These are phyloP conservation scores for Andrena camellia DNA, from an alignment of 2,888 invertebrate genomes.

Conservation along the genomic window DNA sequence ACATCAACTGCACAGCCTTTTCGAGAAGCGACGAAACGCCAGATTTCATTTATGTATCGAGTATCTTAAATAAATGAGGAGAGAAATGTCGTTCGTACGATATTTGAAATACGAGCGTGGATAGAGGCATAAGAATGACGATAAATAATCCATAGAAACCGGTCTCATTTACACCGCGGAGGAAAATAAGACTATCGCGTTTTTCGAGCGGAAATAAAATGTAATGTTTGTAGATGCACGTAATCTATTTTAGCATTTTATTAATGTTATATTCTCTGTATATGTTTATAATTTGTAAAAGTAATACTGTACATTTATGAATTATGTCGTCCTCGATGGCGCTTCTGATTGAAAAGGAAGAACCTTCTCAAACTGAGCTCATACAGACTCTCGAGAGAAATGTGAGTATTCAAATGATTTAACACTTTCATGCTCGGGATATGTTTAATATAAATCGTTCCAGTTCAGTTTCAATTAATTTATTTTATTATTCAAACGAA, in stretches of 20 bases:
- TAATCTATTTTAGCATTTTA: slow-evolving; percentile 37
- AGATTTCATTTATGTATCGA: slow-evolving; percentile 74
- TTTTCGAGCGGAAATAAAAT: slow-evolving; percentile 20
- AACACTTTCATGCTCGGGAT: slow-evolving; percentile 31
- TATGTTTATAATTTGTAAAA: slow-evolving; percentile 38
- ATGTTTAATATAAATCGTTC: slow-evolving; percentile 5
- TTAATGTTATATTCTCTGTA: slow-evolving; percentile 25
- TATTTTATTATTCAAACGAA: slow-evolving; percentile 4
- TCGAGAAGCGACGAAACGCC: slow-evolving; percentile 55
- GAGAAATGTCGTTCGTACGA: slow-evolving; percentile 73
- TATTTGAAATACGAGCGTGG: slow-evolving; percentile 49
- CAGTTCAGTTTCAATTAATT: slow-evolving; percentile 15
- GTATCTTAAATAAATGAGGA: slow-evolving; percentile 68
- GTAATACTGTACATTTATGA: slow-evolving; percentile 17
- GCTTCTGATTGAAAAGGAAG: slow-evolving; percentile 49
- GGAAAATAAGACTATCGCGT: slow-evolving; percentile 48
- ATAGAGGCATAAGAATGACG: slow-evolving; percentile 20
- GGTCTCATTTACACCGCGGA: slow-evolving; percentile 36
- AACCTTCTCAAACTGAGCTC: slow-evolving; percentile 59
- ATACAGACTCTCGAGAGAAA: slow-evolving; percentile 75
- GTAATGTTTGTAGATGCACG: slow-evolving; percentile 26
- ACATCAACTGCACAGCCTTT: slow-evolving; percentile 31
- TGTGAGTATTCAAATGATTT: slow-evolving; percentile 64
- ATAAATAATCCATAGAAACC: slow-evolving; percentile 51
- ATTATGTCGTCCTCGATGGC: slow-evolving; percentile 30